These are phyloP conservation scores for Standfussiana lucernea DNA, from an alignment of 2,888 invertebrate genomes.

Conservation along the genomic window DNA sequence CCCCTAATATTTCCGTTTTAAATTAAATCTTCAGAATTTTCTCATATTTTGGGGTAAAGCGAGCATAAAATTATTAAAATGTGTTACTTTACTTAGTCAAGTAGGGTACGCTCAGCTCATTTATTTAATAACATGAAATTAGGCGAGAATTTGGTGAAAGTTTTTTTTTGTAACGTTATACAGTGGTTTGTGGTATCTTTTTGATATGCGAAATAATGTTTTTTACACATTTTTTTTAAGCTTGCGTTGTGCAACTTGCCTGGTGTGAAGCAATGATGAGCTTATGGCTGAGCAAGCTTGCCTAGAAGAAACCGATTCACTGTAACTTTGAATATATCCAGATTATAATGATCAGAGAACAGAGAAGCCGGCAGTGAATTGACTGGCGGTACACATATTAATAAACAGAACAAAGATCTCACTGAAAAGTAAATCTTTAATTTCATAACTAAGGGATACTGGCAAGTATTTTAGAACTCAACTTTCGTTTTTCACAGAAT, in stretches of 20 bases:
- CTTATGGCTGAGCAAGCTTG: too few relatives aligned
- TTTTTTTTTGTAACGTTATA: neutral
- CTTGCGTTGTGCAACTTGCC: too few relatives aligned
- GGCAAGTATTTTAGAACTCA: neutral
- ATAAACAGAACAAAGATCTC: neutral
- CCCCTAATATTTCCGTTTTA: too few relatives aligned
- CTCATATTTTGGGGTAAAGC: neutral
- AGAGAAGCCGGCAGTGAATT: too few relatives aligned
- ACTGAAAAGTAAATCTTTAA: neutral
- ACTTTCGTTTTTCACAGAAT: neutral
- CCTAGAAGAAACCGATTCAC: too few relatives aligned
- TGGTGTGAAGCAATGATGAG: too few relatives aligned
- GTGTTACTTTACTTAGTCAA: constrained; percentile 3
- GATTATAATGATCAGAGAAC: too few relatives aligned
- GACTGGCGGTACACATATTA: neutral
- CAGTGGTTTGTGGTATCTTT: neutral
- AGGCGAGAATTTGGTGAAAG: neutral
- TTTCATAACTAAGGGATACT: neutral
- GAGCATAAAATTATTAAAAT: constrained; percentile 33
- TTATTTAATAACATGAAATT: constrained; percentile 25
- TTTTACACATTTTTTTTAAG: too few relatives aligned
- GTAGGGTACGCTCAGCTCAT: neutral
- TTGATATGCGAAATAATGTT: neutral
- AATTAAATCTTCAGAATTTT: constrained; percentile 6
- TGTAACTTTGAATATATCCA: too few relatives aligned